These are phyloP conservation scores for Orius insidiosus DNA, from an alignment of 1,140 invertebrate genomes.

Conservation along the genomic window DNA sequence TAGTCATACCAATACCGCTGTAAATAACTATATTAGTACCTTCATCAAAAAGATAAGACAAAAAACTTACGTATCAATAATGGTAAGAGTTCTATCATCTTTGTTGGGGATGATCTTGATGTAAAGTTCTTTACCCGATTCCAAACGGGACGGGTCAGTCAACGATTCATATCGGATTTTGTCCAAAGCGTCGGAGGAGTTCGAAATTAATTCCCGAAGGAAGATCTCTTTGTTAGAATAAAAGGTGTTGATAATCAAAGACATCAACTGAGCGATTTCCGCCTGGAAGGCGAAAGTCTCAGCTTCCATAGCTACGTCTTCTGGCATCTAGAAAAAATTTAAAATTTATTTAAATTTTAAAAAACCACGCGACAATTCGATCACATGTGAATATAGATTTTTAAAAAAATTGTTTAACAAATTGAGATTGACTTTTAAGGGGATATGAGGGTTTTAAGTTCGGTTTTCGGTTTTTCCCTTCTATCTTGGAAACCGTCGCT, in stretches of 20 bases:
- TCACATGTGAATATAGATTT: too few species aligned
- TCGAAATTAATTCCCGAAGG: constrained; percentile 87
- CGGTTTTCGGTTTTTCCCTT: too few species aligned
- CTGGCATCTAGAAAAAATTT: constrained; percentile 29
- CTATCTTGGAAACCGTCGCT: too few species aligned
- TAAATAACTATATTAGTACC: constrained; percentile 11
- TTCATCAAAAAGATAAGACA: too few species aligned
- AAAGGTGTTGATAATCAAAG: constrained; percentile 97
- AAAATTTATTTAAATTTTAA: too few species aligned
- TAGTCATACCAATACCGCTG: constrained; percentile 76
- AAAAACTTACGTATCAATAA: constrained; percentile 49
- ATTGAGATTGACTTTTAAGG: too few species aligned
- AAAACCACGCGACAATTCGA: too few species aligned
- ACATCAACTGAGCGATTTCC: constrained; percentile 75
- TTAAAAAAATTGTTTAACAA: too few species aligned
- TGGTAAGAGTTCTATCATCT: constrained; percentile 54
- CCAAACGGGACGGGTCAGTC: constrained; percentile 61
- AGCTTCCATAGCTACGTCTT: constrained; percentile 35
- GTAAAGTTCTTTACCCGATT: constrained; percentile 55
- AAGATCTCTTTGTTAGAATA: constrained; percentile 99
- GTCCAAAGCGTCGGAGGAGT: constrained; percentile 51
- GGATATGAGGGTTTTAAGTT: too few species aligned
- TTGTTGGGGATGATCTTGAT: constrained; percentile 69
- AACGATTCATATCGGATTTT: constrained; percentile 55
- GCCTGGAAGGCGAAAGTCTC: constrained; percentile 62